Evolutionary conservation across 2,113 vertebrate genomes (phyloP).

Genomic region (Falco punctatus): DNA sequence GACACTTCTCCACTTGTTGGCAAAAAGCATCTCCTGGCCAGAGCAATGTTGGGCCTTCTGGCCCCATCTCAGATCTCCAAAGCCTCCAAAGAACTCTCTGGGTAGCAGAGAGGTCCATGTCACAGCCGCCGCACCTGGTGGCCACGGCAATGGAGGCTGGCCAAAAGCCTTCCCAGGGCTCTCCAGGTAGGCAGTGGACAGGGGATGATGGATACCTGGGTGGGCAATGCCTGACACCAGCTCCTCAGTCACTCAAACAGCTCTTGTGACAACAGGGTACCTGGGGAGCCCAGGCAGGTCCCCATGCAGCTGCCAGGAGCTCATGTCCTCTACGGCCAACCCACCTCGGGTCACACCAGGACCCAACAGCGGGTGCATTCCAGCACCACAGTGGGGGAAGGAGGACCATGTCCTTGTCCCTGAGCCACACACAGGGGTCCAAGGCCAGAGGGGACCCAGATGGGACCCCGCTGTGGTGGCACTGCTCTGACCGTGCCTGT

Average conservation of each 20-base stretch:
- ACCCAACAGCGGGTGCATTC: fast-evolving
- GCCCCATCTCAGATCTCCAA: not conserved
- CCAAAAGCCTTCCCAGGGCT: not conserved
- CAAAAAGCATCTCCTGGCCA: not conserved
- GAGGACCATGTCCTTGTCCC: not conserved
- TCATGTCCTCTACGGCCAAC: not conserved
- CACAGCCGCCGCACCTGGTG: not conserved
- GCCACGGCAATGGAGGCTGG: not conserved
- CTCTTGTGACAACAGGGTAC: not conserved
- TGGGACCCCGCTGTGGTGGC: fast-evolving
- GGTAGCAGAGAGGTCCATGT: not conserved
- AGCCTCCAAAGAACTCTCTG: not conserved
- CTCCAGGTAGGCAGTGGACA: not conserved
- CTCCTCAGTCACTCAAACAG: not conserved
- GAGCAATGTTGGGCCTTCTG: not conserved
- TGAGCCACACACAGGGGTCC: not conserved
- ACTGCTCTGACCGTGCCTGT: fast-evolving
- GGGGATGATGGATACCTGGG: no score
- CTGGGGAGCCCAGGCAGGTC: not conserved
- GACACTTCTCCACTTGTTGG: not conserved
- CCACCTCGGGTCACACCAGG: not conserved
- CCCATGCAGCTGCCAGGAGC: not conserved
- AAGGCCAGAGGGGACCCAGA: not conserved
- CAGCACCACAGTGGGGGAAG: not conserved
- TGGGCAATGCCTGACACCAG: not conserved